Percentiles rank a stretch among this genome's conserved stretches.
Conservation (phyloP, 1,140 invertebrate genomes). For the Aphis gossypii region DNA sequence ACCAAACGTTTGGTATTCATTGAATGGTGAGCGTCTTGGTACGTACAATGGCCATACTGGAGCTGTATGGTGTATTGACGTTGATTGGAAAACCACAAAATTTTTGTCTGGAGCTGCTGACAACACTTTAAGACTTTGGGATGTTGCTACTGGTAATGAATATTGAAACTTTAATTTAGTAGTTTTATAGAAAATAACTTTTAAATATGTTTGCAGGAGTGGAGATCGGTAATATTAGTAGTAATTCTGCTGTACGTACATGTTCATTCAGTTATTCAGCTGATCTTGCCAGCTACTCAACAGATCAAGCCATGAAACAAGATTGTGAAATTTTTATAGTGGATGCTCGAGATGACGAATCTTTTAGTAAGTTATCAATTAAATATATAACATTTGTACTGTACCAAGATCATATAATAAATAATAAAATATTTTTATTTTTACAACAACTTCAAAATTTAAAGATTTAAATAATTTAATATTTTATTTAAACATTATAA, state of each 20-base stretch:
- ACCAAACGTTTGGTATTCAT: constrained; percentile 97
- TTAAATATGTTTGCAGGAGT: constrained; percentile 67
- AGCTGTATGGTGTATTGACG: constrained; percentile 98
- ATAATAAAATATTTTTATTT: too few species aligned
- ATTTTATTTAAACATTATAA: not conserved
- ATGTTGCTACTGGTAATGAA: constrained; percentile 76
- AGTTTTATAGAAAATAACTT: not conserved
- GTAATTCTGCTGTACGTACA: constrained; percentile 88
- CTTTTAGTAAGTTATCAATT: constrained; percentile 64
- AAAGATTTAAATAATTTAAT: not conserved
- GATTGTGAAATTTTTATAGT: constrained; percentile 89
- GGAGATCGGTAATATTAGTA: constrained; percentile 77
- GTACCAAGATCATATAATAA: not conserved
- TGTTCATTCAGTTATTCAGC: constrained; percentile 93
- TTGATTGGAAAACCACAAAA: constrained; percentile 92
- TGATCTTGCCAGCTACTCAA: constrained; percentile 89
- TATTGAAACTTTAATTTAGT: not conserved
- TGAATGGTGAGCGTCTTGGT: constrained; percentile 98
- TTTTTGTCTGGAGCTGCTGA: constrained; percentile 95
- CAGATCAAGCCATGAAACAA: constrained; percentile 89
- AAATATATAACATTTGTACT: not conserved
- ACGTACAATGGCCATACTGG: constrained; percentile 97
- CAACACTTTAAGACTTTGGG: constrained; percentile 88
- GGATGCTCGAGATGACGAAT: constrained; percentile 78
- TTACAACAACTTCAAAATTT: too few species aligned